Evolutionary conservation across 2,888 invertebrate species (phyloP).

Genomic region (Erynnis tages): DNA sequence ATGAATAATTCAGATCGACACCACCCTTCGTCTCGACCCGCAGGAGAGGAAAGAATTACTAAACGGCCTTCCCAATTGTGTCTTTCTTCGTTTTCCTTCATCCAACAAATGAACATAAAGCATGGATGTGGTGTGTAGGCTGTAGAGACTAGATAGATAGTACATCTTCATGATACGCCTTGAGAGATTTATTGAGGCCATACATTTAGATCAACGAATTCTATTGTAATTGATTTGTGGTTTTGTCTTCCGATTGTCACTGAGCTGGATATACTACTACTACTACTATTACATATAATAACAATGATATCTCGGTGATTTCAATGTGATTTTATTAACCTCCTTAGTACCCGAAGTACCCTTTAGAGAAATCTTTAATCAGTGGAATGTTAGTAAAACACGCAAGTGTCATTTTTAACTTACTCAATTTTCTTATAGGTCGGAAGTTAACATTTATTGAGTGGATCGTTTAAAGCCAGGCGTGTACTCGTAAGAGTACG

Average conservation of each 20-base stretch:
- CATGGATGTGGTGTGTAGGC: too few relatives aligned
- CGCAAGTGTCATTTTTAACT: slow-evolving; percentile 8
- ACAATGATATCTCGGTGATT: too few relatives aligned
- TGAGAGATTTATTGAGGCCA: slow-evolving; percentile 14
- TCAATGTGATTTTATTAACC: too few relatives aligned
- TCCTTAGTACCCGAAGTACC: too few relatives aligned
- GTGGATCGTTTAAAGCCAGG: slow-evolving; percentile 27
- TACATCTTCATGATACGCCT: slow-evolving; percentile 25
- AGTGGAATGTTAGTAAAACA: not conserved
- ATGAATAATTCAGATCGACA: slow-evolving; percentile 67
- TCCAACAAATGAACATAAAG: not conserved
- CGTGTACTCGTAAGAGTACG: too few relatives aligned
- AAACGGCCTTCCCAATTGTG: slow-evolving; percentile 33
- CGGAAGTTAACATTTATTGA: slow-evolving; percentile 30
- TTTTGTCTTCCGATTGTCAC: not conserved
- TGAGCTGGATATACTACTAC: too few relatives aligned
- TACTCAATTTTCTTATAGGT: slow-evolving; percentile 21
- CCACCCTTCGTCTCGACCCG: slow-evolving; percentile 51
- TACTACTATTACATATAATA: too few relatives aligned
- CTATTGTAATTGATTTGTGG: not conserved
- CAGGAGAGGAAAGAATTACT: slow-evolving; percentile 38
- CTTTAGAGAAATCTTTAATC: not conserved
- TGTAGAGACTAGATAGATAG: not conserved
- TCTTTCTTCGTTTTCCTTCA: slow-evolving; percentile 26
- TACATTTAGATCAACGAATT: not conserved